Evolutionary conservation across 2,113 vertebrate species (phyloP).

Genomic region (Stigmatopora nigra): DNA sequence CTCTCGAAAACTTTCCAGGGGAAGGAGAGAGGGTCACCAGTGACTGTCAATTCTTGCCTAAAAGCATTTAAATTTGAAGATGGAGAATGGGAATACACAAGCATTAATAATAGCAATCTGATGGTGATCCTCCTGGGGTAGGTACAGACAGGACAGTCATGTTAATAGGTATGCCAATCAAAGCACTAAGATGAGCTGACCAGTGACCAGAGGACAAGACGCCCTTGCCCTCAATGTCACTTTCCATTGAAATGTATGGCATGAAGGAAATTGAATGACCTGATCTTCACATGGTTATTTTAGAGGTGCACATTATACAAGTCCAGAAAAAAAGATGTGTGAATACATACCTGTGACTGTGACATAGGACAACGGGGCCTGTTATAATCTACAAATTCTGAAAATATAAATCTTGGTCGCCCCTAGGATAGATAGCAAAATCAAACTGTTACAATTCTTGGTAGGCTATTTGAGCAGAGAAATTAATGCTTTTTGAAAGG

Average conservation of each 20-base stretch:
- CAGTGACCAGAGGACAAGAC: constrained; percentile 58
- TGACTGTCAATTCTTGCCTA: constrained; percentile 52
- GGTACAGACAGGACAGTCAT: constrained; percentile 47
- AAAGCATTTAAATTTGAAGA: constrained; percentile 43
- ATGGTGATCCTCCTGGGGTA: constrained; percentile 58
- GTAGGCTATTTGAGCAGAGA: constrained; percentile 1
- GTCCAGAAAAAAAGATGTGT: constrained; percentile 11
- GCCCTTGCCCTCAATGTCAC: constrained; percentile 48
- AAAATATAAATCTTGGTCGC: constrained; percentile 53
- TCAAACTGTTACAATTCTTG: constrained; percentile 1
- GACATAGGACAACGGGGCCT: constrained; percentile 38
- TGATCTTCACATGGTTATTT: constrained; percentile 54
- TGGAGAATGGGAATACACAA: constrained; percentile 51
- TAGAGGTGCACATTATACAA: constrained; percentile 20
- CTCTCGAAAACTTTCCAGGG: constrained; percentile 28
- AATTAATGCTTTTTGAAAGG: not conserved
- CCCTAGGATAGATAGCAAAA: constrained; percentile 40
- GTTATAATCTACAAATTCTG: constrained; percentile 56
- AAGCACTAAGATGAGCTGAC: constrained; percentile 52
- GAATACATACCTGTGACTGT: constrained; percentile 62
- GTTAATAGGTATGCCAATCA: constrained; percentile 73
- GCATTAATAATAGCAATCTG: constrained; percentile 55
- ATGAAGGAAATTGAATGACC: constrained; percentile 70
- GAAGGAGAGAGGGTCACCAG: constrained; percentile 29
- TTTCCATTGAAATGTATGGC: constrained; percentile 60